Conservation (phyloP, 2,113 vertebrate species). For the Macheiramphus alcinus region DNA sequence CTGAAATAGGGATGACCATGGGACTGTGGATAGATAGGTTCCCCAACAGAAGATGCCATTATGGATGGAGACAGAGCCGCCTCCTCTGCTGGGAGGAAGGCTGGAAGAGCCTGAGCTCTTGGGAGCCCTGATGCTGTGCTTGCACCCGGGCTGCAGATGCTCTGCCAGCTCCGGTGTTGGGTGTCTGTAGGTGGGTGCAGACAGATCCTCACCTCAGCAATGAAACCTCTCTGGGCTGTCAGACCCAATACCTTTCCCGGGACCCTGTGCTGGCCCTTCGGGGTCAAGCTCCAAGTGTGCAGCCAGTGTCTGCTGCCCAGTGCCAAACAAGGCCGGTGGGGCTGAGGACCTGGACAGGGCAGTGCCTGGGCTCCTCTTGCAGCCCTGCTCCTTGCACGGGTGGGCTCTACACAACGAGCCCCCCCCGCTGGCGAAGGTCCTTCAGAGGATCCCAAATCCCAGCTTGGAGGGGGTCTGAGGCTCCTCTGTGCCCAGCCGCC, state of each 20-base stretch:
- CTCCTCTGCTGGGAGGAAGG: background rate
- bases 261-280: background rate
- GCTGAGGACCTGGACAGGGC: background rate
- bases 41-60: background rate
- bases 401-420: background rate
- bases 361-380: background rate
- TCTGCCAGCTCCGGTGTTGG: background rate
- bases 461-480: background rate
- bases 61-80: background rate
- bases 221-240: background rate
- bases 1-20: background rate
- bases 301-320: background rate
- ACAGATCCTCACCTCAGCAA: background rate
- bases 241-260: background rate
- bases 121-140: background rate
- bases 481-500: background rate
- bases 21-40: background rate
- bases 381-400: background rate
- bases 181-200: background rate
- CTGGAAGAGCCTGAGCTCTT: background rate
- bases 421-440: background rate
- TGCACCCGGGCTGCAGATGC: background rate
- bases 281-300: background rate
- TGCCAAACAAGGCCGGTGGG: rapidly evolving
- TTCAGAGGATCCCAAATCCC: background rate